phyloP scores from a whole-genome alignment of 2,888 invertebrate species.

The Dyspetes luteomarginatus region DNA sequence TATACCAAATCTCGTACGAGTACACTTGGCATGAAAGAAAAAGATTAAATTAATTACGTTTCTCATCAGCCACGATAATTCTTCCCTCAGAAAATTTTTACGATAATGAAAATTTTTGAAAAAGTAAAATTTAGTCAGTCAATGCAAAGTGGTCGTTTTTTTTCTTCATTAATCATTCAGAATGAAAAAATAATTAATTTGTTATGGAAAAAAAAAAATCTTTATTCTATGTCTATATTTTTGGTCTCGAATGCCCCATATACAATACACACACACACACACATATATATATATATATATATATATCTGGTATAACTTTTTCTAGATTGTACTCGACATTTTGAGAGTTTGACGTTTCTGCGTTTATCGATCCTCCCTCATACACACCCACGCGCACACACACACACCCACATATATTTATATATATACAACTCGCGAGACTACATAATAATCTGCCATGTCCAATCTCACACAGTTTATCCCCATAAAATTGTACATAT shows the following conservation, averaged over 20 bases:
- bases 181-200: no score
- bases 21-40: not conserved
- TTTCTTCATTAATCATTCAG: no score
- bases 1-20: not conserved
- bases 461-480: not conserved
- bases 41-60: slow-evolving; percentile 1
- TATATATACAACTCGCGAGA: not conserved
- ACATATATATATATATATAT: no score
- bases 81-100: not conserved
- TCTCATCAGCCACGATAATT: not conserved
- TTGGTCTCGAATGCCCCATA: no score
- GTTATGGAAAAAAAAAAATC: no score
- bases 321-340: slow-evolving; percentile 25
- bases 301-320: slow-evolving; percentile 25
- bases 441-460: not conserved
- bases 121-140: no score
- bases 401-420: no score
- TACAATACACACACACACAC: no score
- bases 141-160: no score
- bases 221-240: no score
- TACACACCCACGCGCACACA: no score
- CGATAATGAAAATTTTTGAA: not conserved
- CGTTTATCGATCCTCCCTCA: not conserved
- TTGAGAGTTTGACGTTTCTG: slow-evolving; percentile 33
- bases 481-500: not conserved